Percentiles rank a stretch among this genome's conserved stretches.
Evolutionary conservation across 1,140 invertebrate species (phyloP).

Genomic region (Aleiodes sp.): DNA sequence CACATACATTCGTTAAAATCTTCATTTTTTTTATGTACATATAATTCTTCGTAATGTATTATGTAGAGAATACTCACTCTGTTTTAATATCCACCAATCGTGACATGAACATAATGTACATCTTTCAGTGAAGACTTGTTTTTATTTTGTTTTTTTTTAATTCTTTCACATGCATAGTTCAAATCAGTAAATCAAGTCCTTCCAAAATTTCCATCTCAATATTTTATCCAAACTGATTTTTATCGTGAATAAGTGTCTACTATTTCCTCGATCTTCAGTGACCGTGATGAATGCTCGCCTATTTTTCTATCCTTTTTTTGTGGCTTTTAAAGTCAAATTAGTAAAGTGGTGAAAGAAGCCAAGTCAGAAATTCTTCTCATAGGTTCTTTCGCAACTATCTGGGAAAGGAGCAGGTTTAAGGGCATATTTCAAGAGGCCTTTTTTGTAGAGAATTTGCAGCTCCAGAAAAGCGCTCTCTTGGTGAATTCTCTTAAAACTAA

Average conservation of each 20-base stretch:
- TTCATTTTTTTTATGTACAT: conserved; percentile 19
- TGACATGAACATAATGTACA: conserved; percentile 21
- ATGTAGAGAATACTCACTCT: neutral
- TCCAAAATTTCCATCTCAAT: conserved; percentile 43
- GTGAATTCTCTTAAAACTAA: too few relatives aligned
- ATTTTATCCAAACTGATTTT: conserved; percentile 27
- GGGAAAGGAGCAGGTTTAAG: too few relatives aligned
- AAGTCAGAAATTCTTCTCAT: too few relatives aligned
- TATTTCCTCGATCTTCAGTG: neutral
- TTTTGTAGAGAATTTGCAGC: too few relatives aligned
- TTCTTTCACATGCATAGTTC: conserved; percentile 21
- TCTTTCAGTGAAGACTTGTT: conserved; percentile 26
- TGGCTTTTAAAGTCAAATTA: too few relatives aligned
- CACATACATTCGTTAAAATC: conserved; percentile 39
- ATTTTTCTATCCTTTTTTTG: neutral
- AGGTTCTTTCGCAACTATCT: too few relatives aligned
- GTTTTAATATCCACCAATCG: conserved; percentile 13
- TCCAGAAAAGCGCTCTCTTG: too few relatives aligned
- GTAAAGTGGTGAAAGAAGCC: too few relatives aligned
- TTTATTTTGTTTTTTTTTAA: neutral
- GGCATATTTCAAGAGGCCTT: too few relatives aligned
- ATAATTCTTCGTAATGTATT: conserved; percentile 12
- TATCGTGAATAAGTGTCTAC: neutral
- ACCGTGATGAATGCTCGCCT: neutral
- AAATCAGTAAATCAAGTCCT: conserved; percentile 47